These are phyloP conservation scores for Trissolcus basalis DNA, from an alignment of 1,140 invertebrate genomes.

Conservation along the genomic window DNA sequence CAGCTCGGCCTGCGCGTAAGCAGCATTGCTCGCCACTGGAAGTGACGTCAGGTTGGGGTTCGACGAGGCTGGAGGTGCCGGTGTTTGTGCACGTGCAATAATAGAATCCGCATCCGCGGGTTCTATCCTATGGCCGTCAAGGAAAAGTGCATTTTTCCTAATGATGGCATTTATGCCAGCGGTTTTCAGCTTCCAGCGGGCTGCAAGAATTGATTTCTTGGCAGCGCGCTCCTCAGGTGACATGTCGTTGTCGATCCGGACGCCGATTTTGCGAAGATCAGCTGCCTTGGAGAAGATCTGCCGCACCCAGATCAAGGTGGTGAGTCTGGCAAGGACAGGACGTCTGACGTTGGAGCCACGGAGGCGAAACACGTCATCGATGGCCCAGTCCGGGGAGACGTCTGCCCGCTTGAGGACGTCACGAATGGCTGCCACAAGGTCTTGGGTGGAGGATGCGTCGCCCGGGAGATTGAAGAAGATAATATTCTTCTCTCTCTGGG, in stretches of 20 bases:
- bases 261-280: background rate
- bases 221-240: background rate
- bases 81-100: background rate
- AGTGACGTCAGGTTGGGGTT: background rate
- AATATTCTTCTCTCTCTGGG: conserved; percentile 11
- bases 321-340: background rate
- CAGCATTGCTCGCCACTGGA: background rate
- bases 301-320: background rate
- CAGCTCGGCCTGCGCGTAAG: no score
- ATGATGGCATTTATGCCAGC: background rate
- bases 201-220: background rate
- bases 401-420: background rate
- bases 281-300: background rate
- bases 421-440: background rate
- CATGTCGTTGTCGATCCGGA: background rate
- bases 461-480: conserved; percentile 9
- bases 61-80: no score
- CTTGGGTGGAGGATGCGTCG: background rate
- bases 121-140: background rate
- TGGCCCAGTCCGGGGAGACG: background rate
- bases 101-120: background rate
- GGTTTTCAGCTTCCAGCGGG: background rate
- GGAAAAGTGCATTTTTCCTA: background rate
- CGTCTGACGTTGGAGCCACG: background rate
- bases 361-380: conserved; percentile 1